Evolutionary conservation across 23 tunicate genomes (phyloP), one percentile per base, ranked within the genome.

Genomic region (Ciona savignyi): DNA sequence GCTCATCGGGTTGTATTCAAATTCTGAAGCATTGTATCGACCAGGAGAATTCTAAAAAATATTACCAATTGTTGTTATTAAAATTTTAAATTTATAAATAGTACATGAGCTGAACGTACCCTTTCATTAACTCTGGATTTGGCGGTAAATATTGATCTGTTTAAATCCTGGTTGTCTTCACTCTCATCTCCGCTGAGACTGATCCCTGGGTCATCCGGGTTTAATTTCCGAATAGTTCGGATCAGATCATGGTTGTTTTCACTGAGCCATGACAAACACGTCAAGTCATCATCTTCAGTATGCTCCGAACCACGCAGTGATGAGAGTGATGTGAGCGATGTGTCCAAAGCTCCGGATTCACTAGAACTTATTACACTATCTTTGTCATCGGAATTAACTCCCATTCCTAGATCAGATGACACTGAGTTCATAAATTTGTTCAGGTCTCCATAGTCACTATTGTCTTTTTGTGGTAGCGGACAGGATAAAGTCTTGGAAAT

Each of bases 151-250:
- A 88, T 83, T 0, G 79, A 69, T 65, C 78, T 89, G 80, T 73
- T 77, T 3, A 30, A 33, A 29, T 74, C 85, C n/a, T 23, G 23
- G 20, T 15, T 29, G 56, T 42, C 56, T 23, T 73, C 81, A 29
- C 27, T 78, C 51, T 89, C 96, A 49, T 89, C 96, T 11, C 89
- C 96, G 35, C 96, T 89, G 33, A 83, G 32, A 25, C 96, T 70
- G 28, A 83, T 89, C 15, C 96, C 96, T 26, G 89, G 90, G 64
- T 89, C 96, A 67, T 89, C 96, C 15, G 96, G 96, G 64, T 89
- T 89, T 63, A 85, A 83, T 27, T 56, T 83, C 63, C 96, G 68
- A 27, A 89, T 89, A 42, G 89, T 74, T 25, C 74, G 63, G 27
- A 78, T 27, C 68, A 89, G 68, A n/a, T 74, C 79, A 68, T 83